Conservation (phyloP, 2,888 invertebrate genomes). For the Trissolcus japonicus region DNA sequence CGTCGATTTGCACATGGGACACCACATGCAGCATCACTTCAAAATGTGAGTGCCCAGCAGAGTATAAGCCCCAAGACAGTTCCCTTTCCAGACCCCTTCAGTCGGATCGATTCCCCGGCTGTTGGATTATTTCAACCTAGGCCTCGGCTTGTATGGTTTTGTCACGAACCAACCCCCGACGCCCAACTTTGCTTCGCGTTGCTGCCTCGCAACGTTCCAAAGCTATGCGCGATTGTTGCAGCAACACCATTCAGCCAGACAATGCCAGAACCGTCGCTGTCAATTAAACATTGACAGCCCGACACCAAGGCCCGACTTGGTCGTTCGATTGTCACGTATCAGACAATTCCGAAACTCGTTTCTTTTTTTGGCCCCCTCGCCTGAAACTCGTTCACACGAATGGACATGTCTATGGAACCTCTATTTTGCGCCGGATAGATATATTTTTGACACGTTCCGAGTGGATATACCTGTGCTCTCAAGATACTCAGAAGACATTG, state of each 20-base stretch:
- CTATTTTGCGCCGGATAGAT: too few species aligned
- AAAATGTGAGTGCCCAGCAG: conserved; percentile 71
- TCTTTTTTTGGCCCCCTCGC: too few species aligned
- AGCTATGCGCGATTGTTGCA: too few species aligned
- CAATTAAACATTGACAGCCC: too few species aligned
- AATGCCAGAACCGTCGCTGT: too few species aligned
- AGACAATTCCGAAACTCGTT: too few species aligned
- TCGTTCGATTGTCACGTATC: too few species aligned
- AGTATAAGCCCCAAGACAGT: not conserved
- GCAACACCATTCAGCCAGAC: too few species aligned
- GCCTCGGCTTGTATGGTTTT: conserved; percentile 14
- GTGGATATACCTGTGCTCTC: not conserved
- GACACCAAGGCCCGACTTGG: too few species aligned
- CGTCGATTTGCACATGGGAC: conserved; percentile 71
- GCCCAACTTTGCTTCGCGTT: not conserved
- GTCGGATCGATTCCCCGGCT: conserved; percentile 4
- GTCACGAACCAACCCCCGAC: conserved; percentile 6
- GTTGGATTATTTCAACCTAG: conserved; percentile 1
- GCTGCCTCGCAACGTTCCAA: not conserved
- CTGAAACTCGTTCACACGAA: too few species aligned
- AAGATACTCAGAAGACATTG: not conserved
- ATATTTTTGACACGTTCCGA: too few species aligned
- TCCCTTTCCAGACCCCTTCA: not conserved
- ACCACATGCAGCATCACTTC: conserved; percentile 75
- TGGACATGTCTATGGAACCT: too few species aligned